Base-by-base conservation (phyloP, 2,797 vertebrate genomes). In the Gallirallus australis region DNA sequence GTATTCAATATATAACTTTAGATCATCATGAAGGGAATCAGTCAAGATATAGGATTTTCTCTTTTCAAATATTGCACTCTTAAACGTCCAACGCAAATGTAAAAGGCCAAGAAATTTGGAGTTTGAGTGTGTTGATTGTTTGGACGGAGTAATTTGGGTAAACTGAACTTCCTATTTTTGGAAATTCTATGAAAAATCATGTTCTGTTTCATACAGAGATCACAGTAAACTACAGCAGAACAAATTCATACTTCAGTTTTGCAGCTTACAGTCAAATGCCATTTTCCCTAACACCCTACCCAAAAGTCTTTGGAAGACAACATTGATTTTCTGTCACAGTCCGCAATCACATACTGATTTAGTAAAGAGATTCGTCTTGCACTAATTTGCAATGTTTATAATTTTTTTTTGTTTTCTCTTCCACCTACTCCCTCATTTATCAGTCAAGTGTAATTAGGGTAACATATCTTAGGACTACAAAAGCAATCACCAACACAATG, bases 111-210 rank as follows among this genome's bases (percentile, higher is more conserved):
- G 17, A n/a, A 66, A 24, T 3, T 19, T 47, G 16, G 20, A 6
- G 27, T 31, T 56, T 17, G n/a, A 8, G 16, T 45, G 45, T 50
- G 12, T 11, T 53, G 27, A 11, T 59, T 56, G 15, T 20, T 15
- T 19, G 42, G 42, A 45, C 19, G 42, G 42, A 45, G 42, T 45
- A 45, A 45, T 45, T 45, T 45, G 8, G 42, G 42, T 19, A 45
- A 45, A 45, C 42, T 45, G 12, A 77, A 73, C 52, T 28, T 47
- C 9, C 12, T 30, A 21, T 50, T 88, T 31, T 25, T 45, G 19
- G 18, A 25, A 83, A 24, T 1, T 2, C 11, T 20, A 50, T 23
- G 23, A 65, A 65, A 61, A 66, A 64, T 40, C 0, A 0, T 45
- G 10, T 7, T 12, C 11, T 33, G 4, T n/a, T 87, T 91, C 52